phyloP scores from a whole-genome alignment of 30 jellyfish, hydroid and myxozoan species.

The Chrysaora quinquecirrha region DNA sequence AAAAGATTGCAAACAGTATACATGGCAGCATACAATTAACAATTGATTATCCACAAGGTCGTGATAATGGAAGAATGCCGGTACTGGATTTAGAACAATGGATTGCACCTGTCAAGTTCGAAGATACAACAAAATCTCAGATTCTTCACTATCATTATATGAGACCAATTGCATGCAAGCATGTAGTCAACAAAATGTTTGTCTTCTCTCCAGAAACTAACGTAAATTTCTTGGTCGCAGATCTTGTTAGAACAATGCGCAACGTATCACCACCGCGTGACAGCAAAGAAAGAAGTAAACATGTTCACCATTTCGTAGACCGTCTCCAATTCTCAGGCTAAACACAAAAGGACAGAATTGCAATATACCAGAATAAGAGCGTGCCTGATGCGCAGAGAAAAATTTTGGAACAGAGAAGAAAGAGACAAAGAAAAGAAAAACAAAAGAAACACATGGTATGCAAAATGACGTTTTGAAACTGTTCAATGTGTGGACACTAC shows the following conservation, averaged over 20 bases:
- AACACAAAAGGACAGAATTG: background rate
- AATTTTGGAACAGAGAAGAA: background rate
- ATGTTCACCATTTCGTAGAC: background rate
- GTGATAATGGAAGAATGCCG: slow-evolving; percentile 8
- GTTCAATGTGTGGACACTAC: background rate
- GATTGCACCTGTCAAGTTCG: slow-evolving; percentile 3
- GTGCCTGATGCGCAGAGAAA: background rate
- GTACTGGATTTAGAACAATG: slow-evolving; percentile 14
- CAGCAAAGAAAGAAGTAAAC: background rate
- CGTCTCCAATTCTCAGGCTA: background rate
- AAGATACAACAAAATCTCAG: background rate
- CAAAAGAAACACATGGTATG: background rate
- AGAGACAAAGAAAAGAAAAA: background rate
- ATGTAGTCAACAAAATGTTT: background rate
- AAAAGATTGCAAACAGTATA: too few relatives aligned
- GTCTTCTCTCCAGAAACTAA: background rate
- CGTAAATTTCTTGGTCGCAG: background rate
- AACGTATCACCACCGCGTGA: background rate
- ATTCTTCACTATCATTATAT: background rate
- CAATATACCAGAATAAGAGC: background rate
- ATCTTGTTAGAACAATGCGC: background rate
- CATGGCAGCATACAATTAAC: background rate
- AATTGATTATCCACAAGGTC: slow-evolving; percentile 12
- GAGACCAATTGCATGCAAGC: background rate
- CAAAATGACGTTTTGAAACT: background rate